Evolutionary conservation across 2,797 vertebrate species (phyloP).

Genomic region (Pangasius krempfi): DNA sequence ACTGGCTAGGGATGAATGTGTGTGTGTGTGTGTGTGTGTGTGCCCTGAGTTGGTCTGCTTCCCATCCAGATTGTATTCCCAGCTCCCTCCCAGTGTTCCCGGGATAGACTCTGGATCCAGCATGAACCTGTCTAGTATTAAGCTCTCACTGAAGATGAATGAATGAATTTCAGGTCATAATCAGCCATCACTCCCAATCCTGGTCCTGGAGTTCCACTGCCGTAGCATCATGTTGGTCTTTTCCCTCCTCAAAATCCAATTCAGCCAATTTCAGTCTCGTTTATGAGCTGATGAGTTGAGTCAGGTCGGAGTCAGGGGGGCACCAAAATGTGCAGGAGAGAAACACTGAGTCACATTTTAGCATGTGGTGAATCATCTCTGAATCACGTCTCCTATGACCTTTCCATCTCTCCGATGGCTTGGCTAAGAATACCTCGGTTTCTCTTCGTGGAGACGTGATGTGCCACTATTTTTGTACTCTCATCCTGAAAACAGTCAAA

Average conservation of each 20-base stretch:
- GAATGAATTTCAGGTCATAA: not conserved
- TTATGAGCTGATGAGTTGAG: not conserved
- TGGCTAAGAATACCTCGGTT: not conserved
- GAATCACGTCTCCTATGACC: conserved; percentile 41
- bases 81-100: not conserved
- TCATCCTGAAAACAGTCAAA: conserved; percentile 26
- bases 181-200: not conserved
- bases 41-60: not conserved
- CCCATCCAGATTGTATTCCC: not conserved
- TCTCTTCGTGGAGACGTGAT: not conserved
- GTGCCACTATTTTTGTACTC: conserved; percentile 29
- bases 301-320: not conserved
- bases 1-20: not conserved
- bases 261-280: not conserved
- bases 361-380: conserved; percentile 46
- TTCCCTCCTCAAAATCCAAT: conserved; percentile 7
- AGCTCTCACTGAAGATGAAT: not conserved
- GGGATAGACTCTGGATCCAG: not conserved
- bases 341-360: conserved; percentile 32
- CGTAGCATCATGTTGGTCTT: not conserved
- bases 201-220: not conserved
- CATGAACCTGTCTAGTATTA: no score
- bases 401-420: conserved; percentile 12
- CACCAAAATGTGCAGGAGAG: not conserved
- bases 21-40: not conserved